Base-by-base conservation (phyloP, 2,888 invertebrate species). In the Drosophila borealis region DNA sequence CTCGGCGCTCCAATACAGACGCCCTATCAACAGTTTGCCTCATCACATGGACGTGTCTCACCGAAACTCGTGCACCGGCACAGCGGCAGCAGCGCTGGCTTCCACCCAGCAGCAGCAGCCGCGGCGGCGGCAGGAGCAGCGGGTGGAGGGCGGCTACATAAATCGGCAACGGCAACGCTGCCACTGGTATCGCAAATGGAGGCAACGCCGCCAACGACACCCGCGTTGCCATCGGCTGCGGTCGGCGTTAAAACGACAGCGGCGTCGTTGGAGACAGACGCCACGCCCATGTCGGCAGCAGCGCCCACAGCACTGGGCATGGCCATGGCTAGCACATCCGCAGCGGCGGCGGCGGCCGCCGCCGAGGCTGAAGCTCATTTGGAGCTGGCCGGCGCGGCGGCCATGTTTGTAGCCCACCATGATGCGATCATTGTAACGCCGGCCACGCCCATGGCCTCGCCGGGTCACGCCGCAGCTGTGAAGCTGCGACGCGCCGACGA, bases 361-460 rank as follows among this genome's bases (percentile, higher is more conserved):
- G 65, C 77, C 5, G 74, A 72, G 37, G 69, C 71, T 44, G 80
- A 79, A 3, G 50, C 60, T 36, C 53, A 53, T 17, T 36, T 70
- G 19, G 72, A 82, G 78, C 60, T 76, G 36, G 63, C 59, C 46
- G 81, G 83, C 64, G 81, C 83, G 49, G 67, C 70, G 51, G 68
- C 72, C 51, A 79, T 90, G 68, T 70, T 82, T 73, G 60, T 80
- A 59, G 74, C 86, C 77, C 81, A 80, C 54, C 91, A 91, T 70
- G 93, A 92, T 82, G 78, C 91, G 50, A 92, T 92, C 68, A 92
- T 92, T 78, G 90, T 93, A 69, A 93, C 92, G 80, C 92, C 93
- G 74, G 92, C 93, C 77, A 93, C 93, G 66, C 93, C 93, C 66
- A 90, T 91, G 80, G 91, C 92, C 59, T 92, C 92, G 71, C 93